A percentile compares a stretch with the other conserved stretches of the same genome.
Evolutionary conservation across 2,113 vertebrate genomes (phyloP).

Genomic region (Plestiodon gilberti): DNA sequence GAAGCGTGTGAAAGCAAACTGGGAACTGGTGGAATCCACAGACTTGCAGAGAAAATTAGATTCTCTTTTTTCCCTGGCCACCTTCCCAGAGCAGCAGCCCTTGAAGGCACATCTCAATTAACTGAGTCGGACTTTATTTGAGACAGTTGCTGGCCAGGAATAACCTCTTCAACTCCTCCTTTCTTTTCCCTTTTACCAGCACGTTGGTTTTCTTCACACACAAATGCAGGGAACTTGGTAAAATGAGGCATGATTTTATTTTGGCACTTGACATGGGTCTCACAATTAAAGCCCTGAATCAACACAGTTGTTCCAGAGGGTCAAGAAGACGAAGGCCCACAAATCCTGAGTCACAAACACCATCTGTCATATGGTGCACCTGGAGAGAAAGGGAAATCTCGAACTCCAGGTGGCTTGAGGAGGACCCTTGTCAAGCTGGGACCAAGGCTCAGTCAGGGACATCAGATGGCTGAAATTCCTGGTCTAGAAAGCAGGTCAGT

Average conservation of each 20-base stretch:
- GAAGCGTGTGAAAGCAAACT: not conserved
- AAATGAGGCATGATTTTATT: not conserved
- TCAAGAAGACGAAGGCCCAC: not conserved
- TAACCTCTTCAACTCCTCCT: conserved; percentile 15
- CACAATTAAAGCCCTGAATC: not conserved
- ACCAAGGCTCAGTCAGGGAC: too few relatives aligned
- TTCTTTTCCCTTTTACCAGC: conserved; percentile 6
- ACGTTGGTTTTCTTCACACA: not conserved
- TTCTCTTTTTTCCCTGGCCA: conserved; percentile 46
- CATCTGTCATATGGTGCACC: not conserved
- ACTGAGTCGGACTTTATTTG: conserved; percentile 67
- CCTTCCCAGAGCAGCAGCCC: conserved; percentile 63
- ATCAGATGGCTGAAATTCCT: not conserved
- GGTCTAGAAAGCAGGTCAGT: not conserved
- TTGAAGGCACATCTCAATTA: conserved; percentile 71
- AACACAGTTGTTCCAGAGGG: not conserved
- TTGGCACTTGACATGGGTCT: not conserved
- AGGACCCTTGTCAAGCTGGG: too few relatives aligned
- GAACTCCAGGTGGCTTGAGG: too few relatives aligned
- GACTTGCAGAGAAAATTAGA: conserved; percentile 61
- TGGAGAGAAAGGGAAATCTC: not conserved
- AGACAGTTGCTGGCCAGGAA: conserved; percentile 54
- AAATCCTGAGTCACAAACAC: not conserved
- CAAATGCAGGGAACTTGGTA: not conserved
- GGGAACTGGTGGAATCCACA: conserved; percentile 38